Conservation (phyloP, 2,888 invertebrate species). For the Lithophane socia region DNA sequence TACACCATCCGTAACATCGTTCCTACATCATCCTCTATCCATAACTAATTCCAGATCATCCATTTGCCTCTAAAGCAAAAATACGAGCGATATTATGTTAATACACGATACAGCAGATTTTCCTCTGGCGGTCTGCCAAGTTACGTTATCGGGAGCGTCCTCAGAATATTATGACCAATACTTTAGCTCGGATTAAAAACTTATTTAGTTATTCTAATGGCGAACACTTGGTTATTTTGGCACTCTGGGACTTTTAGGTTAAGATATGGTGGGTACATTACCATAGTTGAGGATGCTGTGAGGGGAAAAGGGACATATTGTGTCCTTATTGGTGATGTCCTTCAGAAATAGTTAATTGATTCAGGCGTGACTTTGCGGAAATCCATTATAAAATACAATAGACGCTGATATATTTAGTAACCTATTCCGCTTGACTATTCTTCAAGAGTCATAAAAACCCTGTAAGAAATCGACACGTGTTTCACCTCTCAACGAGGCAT, state of each 20-base stretch:
- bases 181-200: constrained; percentile 70
- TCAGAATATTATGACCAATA: constrained; percentile 69
- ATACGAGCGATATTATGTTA: constrained; percentile 58
- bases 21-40: neutral
- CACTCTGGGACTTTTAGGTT: constrained; percentile 15
- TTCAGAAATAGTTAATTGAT: too few relatives aligned
- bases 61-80: constrained; percentile 56
- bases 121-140: constrained; percentile 63
- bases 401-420: too few relatives aligned
- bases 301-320: neutral
- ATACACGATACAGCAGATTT: constrained; percentile 59
- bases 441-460: too few relatives aligned
- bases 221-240: constrained; percentile 54
- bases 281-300: neutral
- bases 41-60: constrained; percentile 41
- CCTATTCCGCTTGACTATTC: too few relatives aligned
- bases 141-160: constrained; percentile 64
- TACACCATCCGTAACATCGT: neutral
- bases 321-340: neutral
- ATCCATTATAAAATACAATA: too few relatives aligned
- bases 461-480: too few relatives aligned
- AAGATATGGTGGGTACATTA: constrained; percentile 11
- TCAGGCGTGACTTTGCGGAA: too few relatives aligned
- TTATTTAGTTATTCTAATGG: constrained; percentile 67
- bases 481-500: too few relatives aligned